Conservation (phyloP, 2,113 vertebrate genomes). For the Solea senegalensis region DNA sequence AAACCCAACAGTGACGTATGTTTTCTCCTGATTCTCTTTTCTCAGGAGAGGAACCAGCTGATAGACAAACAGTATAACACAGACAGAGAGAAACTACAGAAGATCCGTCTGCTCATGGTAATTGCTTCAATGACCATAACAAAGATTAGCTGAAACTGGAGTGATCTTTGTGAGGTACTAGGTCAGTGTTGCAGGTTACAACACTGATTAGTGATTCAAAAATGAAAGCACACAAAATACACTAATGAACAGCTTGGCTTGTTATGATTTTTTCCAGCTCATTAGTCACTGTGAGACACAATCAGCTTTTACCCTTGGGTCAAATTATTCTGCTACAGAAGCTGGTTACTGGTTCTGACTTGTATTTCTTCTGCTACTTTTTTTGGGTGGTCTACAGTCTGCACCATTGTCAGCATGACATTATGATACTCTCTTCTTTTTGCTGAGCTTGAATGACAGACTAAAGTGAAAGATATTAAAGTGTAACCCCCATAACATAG, state of each 20-base stretch:
- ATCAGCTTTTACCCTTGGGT: too few species aligned
- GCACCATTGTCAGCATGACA: too few species aligned
- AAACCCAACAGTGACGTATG: background rate
- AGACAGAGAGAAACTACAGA: constrained; percentile 95
- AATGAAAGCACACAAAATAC: background rate
- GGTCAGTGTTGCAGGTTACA: constrained; percentile 13
- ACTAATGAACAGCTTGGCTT: background rate
- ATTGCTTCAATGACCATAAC: constrained; percentile 32
- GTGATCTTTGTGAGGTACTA: background rate
- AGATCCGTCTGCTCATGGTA: constrained; percentile 94
- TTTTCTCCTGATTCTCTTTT: background rate
- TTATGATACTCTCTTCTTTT: too few species aligned
- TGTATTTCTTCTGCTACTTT: too few species aligned
- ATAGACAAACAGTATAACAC: constrained; percentile 89
- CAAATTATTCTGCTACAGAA: too few species aligned
- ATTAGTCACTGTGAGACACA: background rate
- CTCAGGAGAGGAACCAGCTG: constrained; percentile 86
- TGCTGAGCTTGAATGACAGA: too few species aligned
- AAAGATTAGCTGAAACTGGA: constrained; percentile 26
- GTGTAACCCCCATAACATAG: too few species aligned
- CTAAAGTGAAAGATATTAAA: too few species aligned
- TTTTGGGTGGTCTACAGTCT: too few species aligned
- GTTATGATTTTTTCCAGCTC: too few species aligned
- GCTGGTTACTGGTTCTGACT: too few species aligned
- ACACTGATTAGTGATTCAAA: background rate